Conservation (phyloP, 92 coral and sea anemone genomes). For the Palythoa grandiflora region DNA sequence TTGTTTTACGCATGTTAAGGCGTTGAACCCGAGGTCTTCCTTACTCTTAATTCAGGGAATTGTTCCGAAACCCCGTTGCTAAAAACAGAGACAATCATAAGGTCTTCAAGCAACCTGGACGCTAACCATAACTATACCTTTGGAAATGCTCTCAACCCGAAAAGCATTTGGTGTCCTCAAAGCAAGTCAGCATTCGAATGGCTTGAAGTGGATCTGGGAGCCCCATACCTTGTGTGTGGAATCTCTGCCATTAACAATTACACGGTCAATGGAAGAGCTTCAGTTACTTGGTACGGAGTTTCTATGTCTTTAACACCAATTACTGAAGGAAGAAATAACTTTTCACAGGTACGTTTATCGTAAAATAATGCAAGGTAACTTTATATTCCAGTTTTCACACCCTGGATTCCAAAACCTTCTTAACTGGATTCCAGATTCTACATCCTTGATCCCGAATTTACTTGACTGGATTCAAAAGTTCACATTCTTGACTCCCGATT, state of each 20-base stretch:
- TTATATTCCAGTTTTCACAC: too few species aligned
- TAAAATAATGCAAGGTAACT: background rate
- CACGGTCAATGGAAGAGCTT: background rate
- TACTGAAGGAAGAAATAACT: background rate
- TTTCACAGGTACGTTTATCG: background rate
- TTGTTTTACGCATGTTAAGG: background rate
- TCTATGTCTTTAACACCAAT: background rate
- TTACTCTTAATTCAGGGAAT: background rate
- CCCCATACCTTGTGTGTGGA: slow-evolving; percentile 11
- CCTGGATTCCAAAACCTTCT: too few species aligned
- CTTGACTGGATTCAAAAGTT: too few species aligned
- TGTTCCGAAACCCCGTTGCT: background rate
- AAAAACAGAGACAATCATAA: background rate
- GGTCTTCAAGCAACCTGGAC: slow-evolving; percentile 15
- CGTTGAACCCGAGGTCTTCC: background rate
- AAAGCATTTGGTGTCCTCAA: slow-evolving; percentile 5
- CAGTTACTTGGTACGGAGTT: slow-evolving; percentile 26
- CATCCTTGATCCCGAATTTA: too few species aligned
- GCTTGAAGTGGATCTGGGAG: slow-evolving; percentile 32
- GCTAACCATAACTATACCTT: background rate
- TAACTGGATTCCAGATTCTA: too few species aligned
- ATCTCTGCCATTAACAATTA: slow-evolving; percentile 4
- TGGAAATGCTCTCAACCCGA: background rate
- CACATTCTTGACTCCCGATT: too few species aligned
- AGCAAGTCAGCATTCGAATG: slow-evolving; percentile 6